Evolutionary conservation across 2,797 vertebrate species (phyloP).

Genomic region (Lophius americanus): DNA sequence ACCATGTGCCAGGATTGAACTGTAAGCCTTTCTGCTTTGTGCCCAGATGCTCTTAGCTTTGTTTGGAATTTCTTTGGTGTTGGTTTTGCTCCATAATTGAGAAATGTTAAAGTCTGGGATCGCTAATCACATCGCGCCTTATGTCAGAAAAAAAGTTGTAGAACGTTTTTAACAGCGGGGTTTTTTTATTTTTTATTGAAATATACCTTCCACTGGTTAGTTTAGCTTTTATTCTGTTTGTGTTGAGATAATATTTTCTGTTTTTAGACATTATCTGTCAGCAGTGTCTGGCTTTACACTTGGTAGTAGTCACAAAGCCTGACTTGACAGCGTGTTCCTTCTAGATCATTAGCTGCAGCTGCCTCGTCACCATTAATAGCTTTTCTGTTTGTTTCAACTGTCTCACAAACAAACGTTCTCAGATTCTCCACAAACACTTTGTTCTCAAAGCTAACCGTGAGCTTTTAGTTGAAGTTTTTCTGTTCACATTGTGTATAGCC

Average conservation of each 20-base stretch:
- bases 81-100: slow-evolving; percentile 13
- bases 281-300: too few relatives aligned
- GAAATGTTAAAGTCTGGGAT: slow-evolving; percentile 29
- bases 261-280: too few relatives aligned
- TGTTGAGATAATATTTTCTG: not conserved
- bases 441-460: not conserved
- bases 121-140: not conserved
- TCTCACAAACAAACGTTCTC: not conserved
- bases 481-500: slow-evolving; percentile 73
- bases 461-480: not conserved
- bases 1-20: slow-evolving; percentile 22
- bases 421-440: not conserved
- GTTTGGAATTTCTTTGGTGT: slow-evolving; percentile 41
- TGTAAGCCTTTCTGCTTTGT: slow-evolving; percentile 18
- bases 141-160: too few relatives aligned
- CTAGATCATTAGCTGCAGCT: not conserved
- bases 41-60: slow-evolving; percentile 46
- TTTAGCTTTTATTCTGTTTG: not conserved
- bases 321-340: not conserved
- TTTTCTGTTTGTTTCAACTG: not conserved
- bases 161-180: too few relatives aligned
- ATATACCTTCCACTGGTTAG: not conserved
- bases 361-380: not conserved
- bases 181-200: too few relatives aligned
- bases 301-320: not conserved